Percentiles rank a stretch among this genome's conserved stretches.
These are phyloP conservation scores for Trachemys scripta DNA, from an alignment of 2,113 vertebrate genomes.

Conservation along the genomic window DNA sequence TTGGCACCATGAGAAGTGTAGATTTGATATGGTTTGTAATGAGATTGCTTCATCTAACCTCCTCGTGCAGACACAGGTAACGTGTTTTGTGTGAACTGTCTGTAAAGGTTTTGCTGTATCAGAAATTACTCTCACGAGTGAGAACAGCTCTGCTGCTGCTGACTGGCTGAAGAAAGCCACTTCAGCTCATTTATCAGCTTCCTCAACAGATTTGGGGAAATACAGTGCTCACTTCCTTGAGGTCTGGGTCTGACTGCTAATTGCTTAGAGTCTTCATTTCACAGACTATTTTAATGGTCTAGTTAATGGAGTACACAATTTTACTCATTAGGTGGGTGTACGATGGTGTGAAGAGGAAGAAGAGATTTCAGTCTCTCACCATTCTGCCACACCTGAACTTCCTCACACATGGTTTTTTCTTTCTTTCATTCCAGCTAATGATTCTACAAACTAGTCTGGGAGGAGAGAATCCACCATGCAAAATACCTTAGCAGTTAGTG, in stretches of 20 bases:
- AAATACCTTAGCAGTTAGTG: not conserved
- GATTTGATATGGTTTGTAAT: not conserved
- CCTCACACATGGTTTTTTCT: not conserved
- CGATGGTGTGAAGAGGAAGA: not conserved
- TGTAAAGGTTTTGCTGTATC: not conserved
- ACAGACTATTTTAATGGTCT: not conserved
- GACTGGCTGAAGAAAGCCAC: not conserved
- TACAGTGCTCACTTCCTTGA: not conserved
- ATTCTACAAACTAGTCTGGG: not conserved
- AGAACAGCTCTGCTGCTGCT: not conserved
- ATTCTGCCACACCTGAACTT: not conserved
- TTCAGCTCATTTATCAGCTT: not conserved
- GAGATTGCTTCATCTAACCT: not conserved
- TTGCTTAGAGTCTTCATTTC: not conserved
- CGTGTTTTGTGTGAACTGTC: fast-evolving
- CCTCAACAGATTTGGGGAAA: not conserved
- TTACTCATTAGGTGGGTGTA: not conserved
- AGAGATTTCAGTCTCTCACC: not conserved
- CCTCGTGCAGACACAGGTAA: not conserved
- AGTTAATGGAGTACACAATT: not conserved
- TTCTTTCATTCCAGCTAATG: not conserved
- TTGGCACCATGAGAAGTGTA: not conserved
- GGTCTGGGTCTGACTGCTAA: not conserved
- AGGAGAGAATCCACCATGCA: not conserved
- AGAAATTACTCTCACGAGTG: not conserved